Evolutionary conservation across 1,140 invertebrate species (phyloP), one percentile per base, ranked within the genome.

Genomic region (Drosophila repletoides): DNA sequence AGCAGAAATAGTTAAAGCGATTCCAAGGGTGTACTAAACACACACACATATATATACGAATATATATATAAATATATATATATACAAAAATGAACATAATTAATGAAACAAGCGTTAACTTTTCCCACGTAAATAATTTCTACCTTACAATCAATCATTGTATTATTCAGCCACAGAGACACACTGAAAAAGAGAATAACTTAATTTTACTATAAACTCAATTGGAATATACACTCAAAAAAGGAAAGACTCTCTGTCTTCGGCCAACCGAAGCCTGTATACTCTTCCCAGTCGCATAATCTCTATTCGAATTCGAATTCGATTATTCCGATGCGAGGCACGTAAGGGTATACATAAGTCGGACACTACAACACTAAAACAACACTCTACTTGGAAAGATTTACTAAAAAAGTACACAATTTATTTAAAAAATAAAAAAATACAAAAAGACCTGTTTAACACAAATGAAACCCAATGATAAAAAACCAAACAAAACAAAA

Each of bases 41-140:
- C 40, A 43, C 28, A 41, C 28, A 31, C 15, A 9, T 34, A 53
- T 41, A 19, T 21, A 34, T 56, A 36, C 22, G 45, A 41, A 33
- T 49, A 48, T 69, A 59, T 51, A 53, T 40, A 36, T 40, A 45
- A 24, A 43, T 49, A 38, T 36, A 49, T 26, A 43, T 22, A 59
- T 51, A 53, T 40, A 36, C 34, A 45, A 24, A 43, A 43, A 38
- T 36, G 43, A 19, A 43, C 19, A 26, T 43, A 12, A 41, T 41
- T 43, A 52, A 40, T 40, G 67, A 74, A 83, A 83, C 70, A 83
- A 83, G 64, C 52, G 79, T 83, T 86, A 83, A 83, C 79, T 84
- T 84, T 72, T 80, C 80, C 80, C 80, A 86, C 80, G 80, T 86
- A 86, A 86, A 69, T 72, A 61, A 70, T 72, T 86, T 60, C 15